Evolutionary conservation across 2,888 invertebrate species (phyloP).

Genomic region (Calameuta idolon): DNA sequence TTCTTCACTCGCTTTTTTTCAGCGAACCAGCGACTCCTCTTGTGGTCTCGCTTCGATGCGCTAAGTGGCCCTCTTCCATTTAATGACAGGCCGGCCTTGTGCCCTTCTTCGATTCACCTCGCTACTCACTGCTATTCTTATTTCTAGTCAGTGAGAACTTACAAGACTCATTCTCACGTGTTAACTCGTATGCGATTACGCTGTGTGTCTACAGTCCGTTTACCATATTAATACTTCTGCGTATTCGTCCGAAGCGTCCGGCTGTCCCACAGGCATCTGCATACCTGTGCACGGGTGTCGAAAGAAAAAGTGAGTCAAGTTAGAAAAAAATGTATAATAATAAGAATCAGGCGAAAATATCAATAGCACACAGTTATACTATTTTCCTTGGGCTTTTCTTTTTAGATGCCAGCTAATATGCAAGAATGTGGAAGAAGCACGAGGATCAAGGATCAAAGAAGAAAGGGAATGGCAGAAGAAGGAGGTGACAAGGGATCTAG

Average conservation of each 20-base stretch:
- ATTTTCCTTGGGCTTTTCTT: not conserved
- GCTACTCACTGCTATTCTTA: not conserved
- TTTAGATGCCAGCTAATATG: not conserved
- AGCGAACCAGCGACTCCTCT: constrained; percentile 5
- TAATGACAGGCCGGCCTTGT: constrained; percentile 49
- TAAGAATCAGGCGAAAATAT: not conserved
- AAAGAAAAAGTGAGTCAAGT: too few relatives aligned
- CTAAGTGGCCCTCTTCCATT: constrained; percentile 49
- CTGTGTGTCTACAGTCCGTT: not conserved
- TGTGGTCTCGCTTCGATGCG: constrained; percentile 22
- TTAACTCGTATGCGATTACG: not conserved
- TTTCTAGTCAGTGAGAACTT: not conserved
- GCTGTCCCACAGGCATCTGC: too few relatives aligned
- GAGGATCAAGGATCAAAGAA: not conserved
- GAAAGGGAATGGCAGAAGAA: not conserved
- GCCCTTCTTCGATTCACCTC: not conserved
- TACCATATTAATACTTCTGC: not conserved
- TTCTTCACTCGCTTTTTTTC: not conserved
- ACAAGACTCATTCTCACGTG: not conserved
- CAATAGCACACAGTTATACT: not conserved
- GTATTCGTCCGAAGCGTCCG: not conserved
- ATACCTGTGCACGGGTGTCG: too few relatives aligned
- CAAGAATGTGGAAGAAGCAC: not conserved
- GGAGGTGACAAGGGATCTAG: constrained; percentile 15
- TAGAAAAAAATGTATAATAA: too few relatives aligned